A percentile compares a stretch with the other conserved stretches of the same genome.
Evolutionary conservation across 2,888 invertebrate species (phyloP).

Genomic region (Augochlorella aurata): DNA sequence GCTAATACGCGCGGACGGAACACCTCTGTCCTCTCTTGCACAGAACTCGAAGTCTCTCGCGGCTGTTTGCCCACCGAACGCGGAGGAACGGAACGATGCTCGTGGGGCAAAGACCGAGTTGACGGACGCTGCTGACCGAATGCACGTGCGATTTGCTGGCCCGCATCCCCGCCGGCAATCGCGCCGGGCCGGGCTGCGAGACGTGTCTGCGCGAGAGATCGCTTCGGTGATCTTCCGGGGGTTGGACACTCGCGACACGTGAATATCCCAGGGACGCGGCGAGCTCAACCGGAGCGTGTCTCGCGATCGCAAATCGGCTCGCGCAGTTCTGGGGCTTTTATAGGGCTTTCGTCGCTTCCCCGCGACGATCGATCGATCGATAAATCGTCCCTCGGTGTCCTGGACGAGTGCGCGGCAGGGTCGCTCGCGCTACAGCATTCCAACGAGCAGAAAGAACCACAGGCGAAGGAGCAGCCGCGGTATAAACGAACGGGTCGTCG

Average conservation of each 20-base stretch:
- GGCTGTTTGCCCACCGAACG: no score
- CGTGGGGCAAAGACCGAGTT: background rate
- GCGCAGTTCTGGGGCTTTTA: conserved; percentile 14
- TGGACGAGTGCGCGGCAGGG: background rate
- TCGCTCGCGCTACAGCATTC: conserved; percentile 31
- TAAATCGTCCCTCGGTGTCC: background rate
- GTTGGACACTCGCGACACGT: no score
- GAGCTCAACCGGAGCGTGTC: background rate
- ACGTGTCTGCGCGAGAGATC: no score
- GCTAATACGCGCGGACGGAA: no score
- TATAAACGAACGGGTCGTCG: background rate
- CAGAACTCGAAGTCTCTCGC: no score
- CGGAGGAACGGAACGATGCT: background rate
- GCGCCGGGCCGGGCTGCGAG: background rate
- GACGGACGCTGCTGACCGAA: background rate
- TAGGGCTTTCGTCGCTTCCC: conserved; percentile 35
- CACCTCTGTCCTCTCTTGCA: no score
- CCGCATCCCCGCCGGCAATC: background rate
- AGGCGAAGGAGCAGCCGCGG: conserved; percentile 19
- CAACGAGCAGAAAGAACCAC: conserved; percentile 25
- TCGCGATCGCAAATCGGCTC: conserved; percentile 25
- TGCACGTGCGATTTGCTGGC: no score
- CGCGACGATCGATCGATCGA: conserved; percentile 57
- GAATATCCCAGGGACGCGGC: no score
- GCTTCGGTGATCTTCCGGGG: no score